phyloP scores from a whole-genome alignment of 2,113 vertebrate species.

The Anolis sagrei region DNA sequence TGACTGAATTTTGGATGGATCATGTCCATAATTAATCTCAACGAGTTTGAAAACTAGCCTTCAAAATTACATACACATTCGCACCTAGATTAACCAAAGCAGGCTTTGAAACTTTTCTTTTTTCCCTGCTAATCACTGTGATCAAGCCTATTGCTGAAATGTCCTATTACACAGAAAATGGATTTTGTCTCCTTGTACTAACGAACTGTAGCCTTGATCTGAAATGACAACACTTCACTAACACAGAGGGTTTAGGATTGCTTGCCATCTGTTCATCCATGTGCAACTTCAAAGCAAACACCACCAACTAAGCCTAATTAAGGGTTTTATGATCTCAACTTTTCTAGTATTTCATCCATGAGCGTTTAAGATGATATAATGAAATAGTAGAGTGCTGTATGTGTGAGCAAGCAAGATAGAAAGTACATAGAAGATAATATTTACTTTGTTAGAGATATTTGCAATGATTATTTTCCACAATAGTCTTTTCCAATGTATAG shows the following conservation, averaged over 20 bases:
- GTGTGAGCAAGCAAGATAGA: neutral
- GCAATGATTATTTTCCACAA: neutral
- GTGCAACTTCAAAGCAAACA: slow-evolving; percentile 52
- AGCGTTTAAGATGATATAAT: slow-evolving; percentile 38
- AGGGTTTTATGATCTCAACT: slow-evolving; percentile 47
- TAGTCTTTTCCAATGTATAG: neutral
- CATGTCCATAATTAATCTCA: neutral
- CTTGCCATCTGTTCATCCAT: slow-evolving; percentile 58
- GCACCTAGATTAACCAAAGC: slow-evolving; percentile 18
- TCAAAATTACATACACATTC: neutral
- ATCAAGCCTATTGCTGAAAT: slow-evolving; percentile 30
- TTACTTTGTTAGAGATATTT: neutral
- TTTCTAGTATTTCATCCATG: slow-evolving; percentile 47
- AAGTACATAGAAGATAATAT: neutral
- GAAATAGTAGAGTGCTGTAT: neutral
- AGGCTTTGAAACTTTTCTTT: slow-evolving; percentile 21
- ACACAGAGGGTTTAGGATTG: slow-evolving; percentile 40
- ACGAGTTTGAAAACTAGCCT: neutral
- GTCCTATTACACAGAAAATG: slow-evolving; percentile 36
- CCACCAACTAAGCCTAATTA: slow-evolving; percentile 50
- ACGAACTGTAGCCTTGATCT: slow-evolving; percentile 47
- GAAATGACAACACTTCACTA: slow-evolving; percentile 53
- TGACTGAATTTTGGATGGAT: neutral
- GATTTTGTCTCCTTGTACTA: slow-evolving; percentile 54
- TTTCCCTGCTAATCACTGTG: slow-evolving; percentile 46